A percentile compares a stretch with the other conserved stretches of the same genome.
Conservation (phyloP, 2,113 vertebrate species). For the Syngnathoides biaculeatus region DNA sequence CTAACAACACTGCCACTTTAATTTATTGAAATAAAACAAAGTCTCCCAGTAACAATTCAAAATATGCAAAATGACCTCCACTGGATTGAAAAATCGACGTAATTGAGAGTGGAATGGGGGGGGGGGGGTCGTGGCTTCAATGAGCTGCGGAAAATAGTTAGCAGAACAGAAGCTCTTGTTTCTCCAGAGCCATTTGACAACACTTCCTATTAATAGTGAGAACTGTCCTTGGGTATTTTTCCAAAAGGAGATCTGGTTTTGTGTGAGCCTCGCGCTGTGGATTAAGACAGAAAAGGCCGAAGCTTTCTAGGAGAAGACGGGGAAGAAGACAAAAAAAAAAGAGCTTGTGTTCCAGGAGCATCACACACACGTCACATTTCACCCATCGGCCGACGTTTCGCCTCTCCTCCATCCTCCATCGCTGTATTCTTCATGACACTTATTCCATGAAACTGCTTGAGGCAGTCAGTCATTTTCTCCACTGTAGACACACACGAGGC, state of each 20-base stretch:
- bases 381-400: neutral
- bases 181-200: slow-evolving; percentile 65
- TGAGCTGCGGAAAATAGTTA: slow-evolving; percentile 61
- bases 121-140: slow-evolving; percentile 49
- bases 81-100: slow-evolving; percentile 27
- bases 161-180: slow-evolving; percentile 62
- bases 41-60: neutral
- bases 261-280: slow-evolving; percentile 8
- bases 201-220: slow-evolving; percentile 70
- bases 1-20: neutral
- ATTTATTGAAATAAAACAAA: neutral
- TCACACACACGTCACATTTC: slow-evolving; percentile 28
- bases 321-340: slow-evolving; percentile 7
- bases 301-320: slow-evolving; percentile 56
- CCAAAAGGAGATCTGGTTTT: slow-evolving; percentile 53
- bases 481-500: slow-evolving; percentile 2
- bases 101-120: slow-evolving; percentile 43
- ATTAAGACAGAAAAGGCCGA: slow-evolving; percentile 49
- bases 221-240: slow-evolving; percentile 70
- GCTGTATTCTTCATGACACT: slow-evolving; percentile 28
- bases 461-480: slow-evolving; percentile 35
- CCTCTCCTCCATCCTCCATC: slow-evolving; percentile 26
- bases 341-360: slow-evolving; percentile 39
- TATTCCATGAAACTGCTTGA: slow-evolving; percentile 37
- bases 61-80: neutral